Evolutionary conservation across 92 coral and sea anemone genomes (phyloP).

Genomic region (Blastomussa wellsi): DNA sequence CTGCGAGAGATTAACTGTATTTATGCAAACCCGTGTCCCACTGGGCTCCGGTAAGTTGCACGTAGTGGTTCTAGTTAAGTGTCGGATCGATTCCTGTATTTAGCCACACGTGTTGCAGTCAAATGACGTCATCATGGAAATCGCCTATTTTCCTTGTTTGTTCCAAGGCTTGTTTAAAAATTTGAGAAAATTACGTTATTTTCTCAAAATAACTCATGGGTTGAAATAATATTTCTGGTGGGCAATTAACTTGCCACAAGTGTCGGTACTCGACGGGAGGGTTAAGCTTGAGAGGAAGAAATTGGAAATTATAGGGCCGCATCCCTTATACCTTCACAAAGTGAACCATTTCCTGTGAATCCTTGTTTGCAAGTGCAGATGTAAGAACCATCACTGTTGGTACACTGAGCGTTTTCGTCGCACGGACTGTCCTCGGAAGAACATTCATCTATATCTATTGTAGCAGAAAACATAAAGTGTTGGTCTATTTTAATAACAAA

Average conservation of each 20-base stretch:
- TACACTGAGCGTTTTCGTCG: slow-evolving; percentile 54
- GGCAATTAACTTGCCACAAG: too few relatives aligned
- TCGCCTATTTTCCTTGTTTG: too few relatives aligned
- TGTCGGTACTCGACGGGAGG: not conserved
- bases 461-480: too few relatives aligned
- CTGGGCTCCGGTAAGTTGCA: slow-evolving; percentile 10
- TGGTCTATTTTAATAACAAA: too few relatives aligned
- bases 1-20: not conserved
- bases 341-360: slow-evolving; percentile 15
- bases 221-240: too few relatives aligned
- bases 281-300: not conserved
- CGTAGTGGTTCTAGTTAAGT: too few relatives aligned
- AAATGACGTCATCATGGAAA: too few relatives aligned
- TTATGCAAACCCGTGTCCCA: slow-evolving; percentile 3
- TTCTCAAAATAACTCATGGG: too few relatives aligned
- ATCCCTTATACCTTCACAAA: not conserved
- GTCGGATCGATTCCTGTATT: too few relatives aligned
- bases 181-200: too few relatives aligned
- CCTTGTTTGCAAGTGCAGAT: slow-evolving; percentile 40
- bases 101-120: too few relatives aligned
- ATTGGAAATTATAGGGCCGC: not conserved
- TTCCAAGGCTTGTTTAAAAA: too few relatives aligned
- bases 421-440: slow-evolving; percentile 26
- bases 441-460: slow-evolving; percentile 65
- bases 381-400: slow-evolving; percentile 57